Base-by-base conservation (phyloP, 2,888 invertebrate species). In the Cephalotes varians region DNA sequence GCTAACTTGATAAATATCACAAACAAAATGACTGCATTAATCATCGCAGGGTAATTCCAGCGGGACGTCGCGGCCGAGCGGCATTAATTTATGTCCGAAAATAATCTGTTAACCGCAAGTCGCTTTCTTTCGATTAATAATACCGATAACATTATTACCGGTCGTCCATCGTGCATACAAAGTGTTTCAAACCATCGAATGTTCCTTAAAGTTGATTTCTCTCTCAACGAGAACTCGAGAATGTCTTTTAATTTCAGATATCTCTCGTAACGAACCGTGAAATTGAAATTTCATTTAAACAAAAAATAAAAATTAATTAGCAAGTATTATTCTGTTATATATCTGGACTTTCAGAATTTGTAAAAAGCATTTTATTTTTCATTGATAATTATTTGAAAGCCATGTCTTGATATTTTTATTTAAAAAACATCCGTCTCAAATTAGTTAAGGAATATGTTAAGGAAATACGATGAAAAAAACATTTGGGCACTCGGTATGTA, bases 1-100 rank as follows among this genome's bases (percentile, higher is more conserved):
- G 21, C 21, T 31, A 31, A 21, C 31, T 44, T 77, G 44, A 77
- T 77, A 37, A 77, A 65, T 67, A 67, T 56, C 40, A 31, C 67
- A 77, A 77, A 77, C 40, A 67, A 64, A 74, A 74, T 54, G 44
- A 56, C 21, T 44, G 4, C 40, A 64, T 77, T 65, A 77, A 77
- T 77, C 56, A 77, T 77, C 31, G 44, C 21, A 47, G 28, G 2
- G 25, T 44, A 65, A 65, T 67, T 67, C 44, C 44, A 54, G 5
- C 21, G 18, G 3, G 15, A 51, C 34, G 47, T 49, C 28, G 54
- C 15, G 15, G 28, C n/a, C 28, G 56, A 58, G 28, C 34, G 51
- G 28, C n/a, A 67, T 77, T 77, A 65, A 77, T 77, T 77, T 67
- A 77, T 56, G 40, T 10, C 40, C 28, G 31, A 77, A 77, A 67